Conservation (phyloP, 1,140 invertebrate species). For the Cylas formicarius region DNA sequence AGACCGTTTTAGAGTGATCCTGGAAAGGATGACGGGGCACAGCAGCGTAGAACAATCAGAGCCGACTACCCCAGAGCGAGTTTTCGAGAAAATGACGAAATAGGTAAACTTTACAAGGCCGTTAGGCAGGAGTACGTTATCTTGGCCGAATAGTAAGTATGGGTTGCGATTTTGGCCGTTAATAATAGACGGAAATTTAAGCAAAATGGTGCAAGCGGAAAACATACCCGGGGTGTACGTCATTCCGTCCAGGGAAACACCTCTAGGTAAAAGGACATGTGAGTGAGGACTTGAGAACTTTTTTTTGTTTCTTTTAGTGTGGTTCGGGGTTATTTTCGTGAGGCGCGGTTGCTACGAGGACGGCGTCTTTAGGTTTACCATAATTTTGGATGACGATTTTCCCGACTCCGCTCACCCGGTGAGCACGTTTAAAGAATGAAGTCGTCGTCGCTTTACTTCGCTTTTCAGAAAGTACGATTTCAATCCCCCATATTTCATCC, state of each 20-base stretch:
- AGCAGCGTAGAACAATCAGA: no score
- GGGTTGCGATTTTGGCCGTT: conserved; percentile 5
- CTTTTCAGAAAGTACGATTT: conserved; percentile 72
- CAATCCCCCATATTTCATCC: conserved; percentile 85
- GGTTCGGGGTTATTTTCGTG: conserved; percentile 91
- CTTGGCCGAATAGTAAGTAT: conserved; percentile 69
- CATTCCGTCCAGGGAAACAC: conserved; percentile 78
- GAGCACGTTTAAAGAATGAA: conserved; percentile 38
- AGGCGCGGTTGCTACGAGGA: conserved; percentile 80
- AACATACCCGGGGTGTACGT: conserved; percentile 83
- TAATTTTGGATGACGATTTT: conserved; percentile 80
- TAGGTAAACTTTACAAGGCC: conserved; percentile 36
- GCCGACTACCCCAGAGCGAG: no score
- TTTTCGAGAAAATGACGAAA: conserved; percentile 39
- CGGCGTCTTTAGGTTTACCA: conserved; percentile 80
- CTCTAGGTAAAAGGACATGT: conserved; percentile 51
- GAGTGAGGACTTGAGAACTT: background rate
- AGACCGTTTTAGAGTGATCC: no score
- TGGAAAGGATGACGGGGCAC: no score
- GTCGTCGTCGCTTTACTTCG: no score
- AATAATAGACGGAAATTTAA: conserved; percentile 38
- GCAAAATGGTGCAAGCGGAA: conserved; percentile 77
- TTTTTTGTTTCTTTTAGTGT: conserved; percentile 56
- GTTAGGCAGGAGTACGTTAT: conserved; percentile 68
- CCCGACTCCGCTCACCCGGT: conserved; percentile 80